A percentile compares a stretch with the other conserved stretches of the same genome.
Conservation (phyloP, 1,140 invertebrate species). For the Carposina sasakii region DNA sequence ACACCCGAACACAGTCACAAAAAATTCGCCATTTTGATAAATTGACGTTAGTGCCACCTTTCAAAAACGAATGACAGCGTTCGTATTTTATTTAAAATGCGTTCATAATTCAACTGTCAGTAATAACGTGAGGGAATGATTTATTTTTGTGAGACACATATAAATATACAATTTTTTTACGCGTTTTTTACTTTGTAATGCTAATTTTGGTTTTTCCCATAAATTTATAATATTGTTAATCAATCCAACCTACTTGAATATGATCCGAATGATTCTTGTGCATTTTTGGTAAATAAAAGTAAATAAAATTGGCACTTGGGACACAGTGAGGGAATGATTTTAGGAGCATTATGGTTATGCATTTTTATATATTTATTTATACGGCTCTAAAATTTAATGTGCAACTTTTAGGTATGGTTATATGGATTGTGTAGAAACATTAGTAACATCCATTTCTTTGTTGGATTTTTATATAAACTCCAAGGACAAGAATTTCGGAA, state of each 20-base stretch:
- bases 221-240: constrained; percentile 15
- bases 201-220: constrained; percentile 10
- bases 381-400: background rate
- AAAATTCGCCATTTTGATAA: constrained; percentile 22
- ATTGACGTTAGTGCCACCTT: constrained; percentile 19
- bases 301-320: constrained; percentile 21
- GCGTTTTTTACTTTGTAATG: constrained; percentile 12
- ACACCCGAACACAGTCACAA: constrained; percentile 14
- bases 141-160: constrained; percentile 15
- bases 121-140: constrained; percentile 28
- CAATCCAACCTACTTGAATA: constrained; percentile 11
- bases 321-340: constrained; percentile 24
- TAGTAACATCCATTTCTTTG: background rate
- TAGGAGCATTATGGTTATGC: background rate
- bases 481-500: background rate
- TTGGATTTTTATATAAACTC: background rate
- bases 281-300: constrained; percentile 20
- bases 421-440: background rate
- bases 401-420: background rate
- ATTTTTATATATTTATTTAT: background rate
- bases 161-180: constrained; percentile 13
- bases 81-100: constrained; percentile 19
- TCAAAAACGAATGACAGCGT: constrained; percentile 24
- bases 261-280: constrained; percentile 16
- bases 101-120: constrained; percentile 20